phyloP scores from a whole-genome alignment of 2,888 invertebrate genomes.

The Holacanthella duospinosa region DNA sequence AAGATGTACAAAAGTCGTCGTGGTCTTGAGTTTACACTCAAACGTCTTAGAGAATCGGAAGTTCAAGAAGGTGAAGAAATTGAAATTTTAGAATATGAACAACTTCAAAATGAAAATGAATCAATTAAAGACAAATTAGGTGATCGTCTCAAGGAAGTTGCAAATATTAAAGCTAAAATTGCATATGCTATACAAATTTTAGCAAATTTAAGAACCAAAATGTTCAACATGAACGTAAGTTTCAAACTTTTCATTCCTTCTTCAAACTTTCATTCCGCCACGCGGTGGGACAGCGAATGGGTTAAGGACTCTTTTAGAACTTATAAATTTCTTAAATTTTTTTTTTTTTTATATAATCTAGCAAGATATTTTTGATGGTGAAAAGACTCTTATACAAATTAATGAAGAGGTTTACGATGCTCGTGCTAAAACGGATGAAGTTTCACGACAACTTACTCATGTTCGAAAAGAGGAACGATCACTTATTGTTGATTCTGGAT shows the following conservation, averaged over 20 bases:
- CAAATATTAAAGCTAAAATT: constrained; percentile 21
- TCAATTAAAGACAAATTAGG: constrained; percentile 16
- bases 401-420: constrained; percentile 16
- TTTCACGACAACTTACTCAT: constrained; percentile 10
- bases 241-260: no score
- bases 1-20: constrained; percentile 17
- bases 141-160: constrained; percentile 16
- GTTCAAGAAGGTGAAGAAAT: constrained; percentile 21
- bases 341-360: neutral
- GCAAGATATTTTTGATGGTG: constrained; percentile 12
- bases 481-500: constrained; percentile 17
- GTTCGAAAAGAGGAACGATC: constrained; percentile 10
- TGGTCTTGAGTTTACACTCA: constrained; percentile 15
- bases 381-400: constrained; percentile 8
- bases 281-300: no score
- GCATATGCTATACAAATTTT: constrained; percentile 21
- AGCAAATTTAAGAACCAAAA: constrained; percentile 21
- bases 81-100: constrained; percentile 23
- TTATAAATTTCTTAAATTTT: neutral
- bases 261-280: neutral
- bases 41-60: constrained; percentile 18
- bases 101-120: constrained; percentile 22
- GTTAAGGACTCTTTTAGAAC: no score
- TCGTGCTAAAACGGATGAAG: constrained; percentile 6
- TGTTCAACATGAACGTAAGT: constrained; percentile 9